Conservation (phyloP, 2,888 invertebrate genomes). For the Pantelozetes paolii region DNA sequence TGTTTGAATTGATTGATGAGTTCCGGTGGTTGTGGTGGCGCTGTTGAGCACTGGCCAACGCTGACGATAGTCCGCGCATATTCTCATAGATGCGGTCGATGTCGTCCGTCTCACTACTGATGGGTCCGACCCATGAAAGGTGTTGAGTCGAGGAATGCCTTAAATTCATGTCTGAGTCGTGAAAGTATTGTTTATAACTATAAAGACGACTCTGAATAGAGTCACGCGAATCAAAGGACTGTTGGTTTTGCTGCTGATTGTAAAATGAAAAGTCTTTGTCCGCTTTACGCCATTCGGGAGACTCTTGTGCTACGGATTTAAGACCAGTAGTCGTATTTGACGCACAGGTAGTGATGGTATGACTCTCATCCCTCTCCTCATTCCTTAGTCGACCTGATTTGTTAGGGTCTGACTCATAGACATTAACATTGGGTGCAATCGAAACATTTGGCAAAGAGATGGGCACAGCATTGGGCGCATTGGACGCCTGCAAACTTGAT, state of each 20-base stretch:
- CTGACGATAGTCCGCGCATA: conserved; percentile 3
- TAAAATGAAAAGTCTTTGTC: conserved; percentile 30
- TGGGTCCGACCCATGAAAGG: conserved; percentile 18
- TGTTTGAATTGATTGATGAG: conserved; percentile 19
- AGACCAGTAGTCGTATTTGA: conserved; percentile 2
- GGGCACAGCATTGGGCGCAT: not conserved
- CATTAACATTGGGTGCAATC: conserved; percentile 17
- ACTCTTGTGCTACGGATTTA: conserved; percentile 27
- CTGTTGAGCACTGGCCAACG: conserved; percentile 5
- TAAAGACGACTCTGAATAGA: conserved; percentile 6
- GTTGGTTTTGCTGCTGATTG: conserved; percentile 19
- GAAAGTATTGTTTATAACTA: conserved; percentile 29
- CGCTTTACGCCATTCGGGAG: conserved; percentile 35
- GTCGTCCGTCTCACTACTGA: not conserved
- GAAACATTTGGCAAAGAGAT: conserved; percentile 1
- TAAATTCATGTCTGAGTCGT: conserved; percentile 18
- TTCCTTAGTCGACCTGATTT: conserved; percentile 35
- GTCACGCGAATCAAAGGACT: conserved; percentile 4
- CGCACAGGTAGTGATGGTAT: not conserved
- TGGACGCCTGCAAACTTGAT: conserved; percentile 33
- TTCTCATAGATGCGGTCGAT: conserved; percentile 31
- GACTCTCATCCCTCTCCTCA: conserved; percentile 35
- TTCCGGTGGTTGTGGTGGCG: conserved; percentile 11
- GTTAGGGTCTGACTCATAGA: conserved; percentile 31
- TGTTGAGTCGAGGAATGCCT: conserved; percentile 23